A percentile compares a stretch with the other conserved stretches of the same genome.
Conservation (phyloP, 37 sponge, comb jelly and placozoan genomes). For the Beroe ovata region DNA sequence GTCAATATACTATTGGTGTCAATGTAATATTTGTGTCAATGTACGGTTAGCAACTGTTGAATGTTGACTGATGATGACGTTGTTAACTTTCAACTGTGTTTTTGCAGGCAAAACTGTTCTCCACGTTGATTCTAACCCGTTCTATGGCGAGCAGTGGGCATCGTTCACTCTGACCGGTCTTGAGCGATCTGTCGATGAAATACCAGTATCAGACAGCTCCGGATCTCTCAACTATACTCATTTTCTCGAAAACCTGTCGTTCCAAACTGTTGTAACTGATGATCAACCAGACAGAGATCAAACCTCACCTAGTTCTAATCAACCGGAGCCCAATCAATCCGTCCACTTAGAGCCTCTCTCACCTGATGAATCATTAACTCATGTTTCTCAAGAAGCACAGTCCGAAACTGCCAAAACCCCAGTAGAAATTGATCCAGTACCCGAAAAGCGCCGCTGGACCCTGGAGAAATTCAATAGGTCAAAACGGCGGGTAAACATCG, state of each 20-base stretch:
- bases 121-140: conserved; percentile 68
- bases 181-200: neutral
- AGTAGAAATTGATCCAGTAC: too few relatives aligned
- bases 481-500: conserved; percentile 41
- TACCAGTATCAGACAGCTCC: neutral
- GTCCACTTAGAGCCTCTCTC: neutral
- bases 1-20: too few relatives aligned
- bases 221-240: neutral
- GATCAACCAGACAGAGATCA: neutral
- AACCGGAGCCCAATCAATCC: neutral
- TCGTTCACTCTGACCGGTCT: conserved; percentile 82
- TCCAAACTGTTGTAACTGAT: neutral
- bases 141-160: conserved; percentile 90
- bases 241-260: neutral
- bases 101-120: conserved; percentile 58
- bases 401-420: neutral
- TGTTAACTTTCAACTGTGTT: too few relatives aligned
- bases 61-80: too few relatives aligned
- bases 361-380: neutral
- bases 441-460: conserved; percentile 29
- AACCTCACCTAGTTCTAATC: neutral
- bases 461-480: neutral
- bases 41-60: too few relatives aligned
- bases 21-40: too few relatives aligned
- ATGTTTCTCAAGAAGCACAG: neutral